Conservation (phyloP, 2,888 invertebrate genomes). For the Eledona agricola region DNA sequence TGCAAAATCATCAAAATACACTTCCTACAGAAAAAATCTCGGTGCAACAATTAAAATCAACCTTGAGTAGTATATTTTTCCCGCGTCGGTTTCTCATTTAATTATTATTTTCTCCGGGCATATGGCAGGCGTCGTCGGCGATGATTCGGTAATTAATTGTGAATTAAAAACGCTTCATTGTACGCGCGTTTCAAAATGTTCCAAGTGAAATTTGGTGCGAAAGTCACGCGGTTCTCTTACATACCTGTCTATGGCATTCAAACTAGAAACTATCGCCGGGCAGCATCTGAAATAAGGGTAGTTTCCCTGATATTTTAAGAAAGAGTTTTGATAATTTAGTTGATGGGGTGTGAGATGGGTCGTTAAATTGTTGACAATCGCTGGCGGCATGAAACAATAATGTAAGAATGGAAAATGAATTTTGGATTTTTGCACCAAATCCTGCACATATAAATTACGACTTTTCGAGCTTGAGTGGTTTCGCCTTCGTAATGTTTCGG, state of each 20-base stretch:
- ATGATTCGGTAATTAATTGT: constrained; percentile 17
- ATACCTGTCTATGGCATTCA: constrained; percentile 15
- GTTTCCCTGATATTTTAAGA: constrained; percentile 8
- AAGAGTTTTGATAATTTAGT: constrained; percentile 24
- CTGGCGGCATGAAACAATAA: too few species aligned
- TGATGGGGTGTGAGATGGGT: constrained; percentile 22
- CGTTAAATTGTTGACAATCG: too few species aligned
- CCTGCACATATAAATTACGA: constrained; percentile 1
- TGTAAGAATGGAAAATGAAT: too few species aligned
- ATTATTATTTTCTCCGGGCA: constrained; percentile 19
- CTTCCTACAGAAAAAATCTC: constrained; percentile 17
- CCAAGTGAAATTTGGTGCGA: constrained; percentile 6
- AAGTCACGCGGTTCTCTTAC: too few species aligned
- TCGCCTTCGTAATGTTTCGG: constrained; percentile 5
- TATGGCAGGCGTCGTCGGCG: constrained; percentile 17
- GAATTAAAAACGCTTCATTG: constrained; percentile 2
- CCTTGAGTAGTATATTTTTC: constrained; percentile 16
- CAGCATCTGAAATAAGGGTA: constrained; percentile 29
- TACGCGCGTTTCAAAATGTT: too few species aligned
- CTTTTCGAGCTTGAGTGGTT: constrained; percentile 9
- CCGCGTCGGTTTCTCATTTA: constrained; percentile 9
- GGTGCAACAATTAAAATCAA: constrained; percentile 6
- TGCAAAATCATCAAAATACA: constrained; percentile 13
- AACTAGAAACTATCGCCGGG: constrained; percentile 19
- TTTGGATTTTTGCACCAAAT: too few species aligned